Percentiles rank a stretch among this genome's conserved stretches.
phyloP scores from a whole-genome alignment of 2,888 invertebrate genomes.

The Papilio protenor region DNA sequence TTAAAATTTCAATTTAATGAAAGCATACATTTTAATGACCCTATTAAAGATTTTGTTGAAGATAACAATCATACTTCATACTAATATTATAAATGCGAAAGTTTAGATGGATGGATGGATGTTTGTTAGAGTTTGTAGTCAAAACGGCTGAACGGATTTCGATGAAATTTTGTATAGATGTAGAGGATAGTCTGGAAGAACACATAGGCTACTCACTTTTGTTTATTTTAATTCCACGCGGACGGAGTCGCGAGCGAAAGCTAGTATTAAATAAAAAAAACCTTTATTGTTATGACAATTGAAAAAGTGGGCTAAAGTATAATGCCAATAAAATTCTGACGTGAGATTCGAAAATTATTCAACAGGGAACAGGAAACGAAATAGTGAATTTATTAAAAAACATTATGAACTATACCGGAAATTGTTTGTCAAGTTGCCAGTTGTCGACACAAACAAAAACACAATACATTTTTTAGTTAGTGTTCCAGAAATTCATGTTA shows the following conservation, averaged over 20 bases:
- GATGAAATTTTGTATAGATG: no score
- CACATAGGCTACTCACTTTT: no score
- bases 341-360: background rate
- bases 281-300: background rate
- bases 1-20: background rate
- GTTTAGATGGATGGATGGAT: no score
- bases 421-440: constrained; percentile 12
- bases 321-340: background rate
- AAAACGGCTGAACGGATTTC: no score
- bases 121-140: no score
- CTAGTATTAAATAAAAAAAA: no score
- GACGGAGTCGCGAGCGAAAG: no score
- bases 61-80: no score
- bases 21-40: background rate
- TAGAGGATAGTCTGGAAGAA: no score
- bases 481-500: constrained; percentile 15
- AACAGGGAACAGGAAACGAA: background rate
- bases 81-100: no score
- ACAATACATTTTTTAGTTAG: constrained; percentile 4
- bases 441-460: constrained; percentile 12
- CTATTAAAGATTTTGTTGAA: no score
- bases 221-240: no score
- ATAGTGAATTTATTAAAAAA: constrained; percentile 10
- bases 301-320: background rate
- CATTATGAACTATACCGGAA: constrained; percentile 7